phyloP scores from a whole-genome alignment of 2,113 vertebrate genomes.

The rabbit (Oryctolagus cuniculus) region mOryCun1.1 NC_091432.1:75923501-75924000 shows the following conservation, averaged over 20 bases:
- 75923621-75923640: conserved; percentile 40
- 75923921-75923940: neutral
- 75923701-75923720: conserved; percentile 16
- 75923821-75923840: conserved; percentile 17
- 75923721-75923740: neutral
- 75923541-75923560: neutral
- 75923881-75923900: neutral
- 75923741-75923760: neutral
- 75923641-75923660: neutral
- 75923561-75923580: conserved; percentile 37
- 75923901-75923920: neutral
- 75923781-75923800: neutral
- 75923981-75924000: neutral
- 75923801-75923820: neutral
- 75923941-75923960: neutral
- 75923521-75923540: neutral
- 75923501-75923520: neutral
- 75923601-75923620: conserved; percentile 36
- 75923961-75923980: neutral
- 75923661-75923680: conserved; percentile 17
- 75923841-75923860: neutral
- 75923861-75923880: neutral
- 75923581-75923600: neutral
- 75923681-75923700: conserved; percentile 33
- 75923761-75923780: neutral